phyloP scores from a whole-genome alignment of 2,797 vertebrate species.

The Dendrocincla fuliginosa region DNA sequence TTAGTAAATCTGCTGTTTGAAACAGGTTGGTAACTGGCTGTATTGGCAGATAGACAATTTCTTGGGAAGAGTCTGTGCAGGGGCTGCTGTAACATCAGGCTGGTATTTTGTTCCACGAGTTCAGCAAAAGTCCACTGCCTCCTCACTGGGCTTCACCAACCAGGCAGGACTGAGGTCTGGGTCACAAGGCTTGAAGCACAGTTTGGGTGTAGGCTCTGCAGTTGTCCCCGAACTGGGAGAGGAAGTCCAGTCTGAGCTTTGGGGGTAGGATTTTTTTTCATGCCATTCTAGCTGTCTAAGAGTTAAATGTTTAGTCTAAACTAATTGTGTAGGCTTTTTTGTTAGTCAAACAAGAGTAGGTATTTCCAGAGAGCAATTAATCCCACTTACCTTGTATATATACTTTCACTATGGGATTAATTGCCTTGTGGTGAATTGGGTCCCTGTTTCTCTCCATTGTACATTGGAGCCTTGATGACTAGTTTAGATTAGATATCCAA shows the following conservation, averaged over 20 bases:
- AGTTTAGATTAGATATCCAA: constrained; percentile 14
- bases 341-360: not conserved
- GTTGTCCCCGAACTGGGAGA: not conserved
- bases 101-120: not conserved
- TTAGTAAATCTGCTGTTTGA: not conserved
- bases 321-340: not conserved
- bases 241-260: not conserved
- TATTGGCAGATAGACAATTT: not conserved
- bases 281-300: not conserved
- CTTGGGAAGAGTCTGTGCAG: not conserved
- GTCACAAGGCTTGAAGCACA: fast-evolving
- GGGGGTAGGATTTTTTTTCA: not conserved
- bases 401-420: not conserved
- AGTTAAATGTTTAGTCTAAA: constrained; percentile 5
- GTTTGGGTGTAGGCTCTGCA: not conserved
- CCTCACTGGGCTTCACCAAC: not conserved
- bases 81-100: fast-evolving
- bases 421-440: not conserved
- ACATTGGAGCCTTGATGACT: constrained; percentile 11
- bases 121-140: not conserved
- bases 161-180: not conserved
- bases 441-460: not conserved
- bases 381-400: not conserved
- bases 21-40: not conserved
- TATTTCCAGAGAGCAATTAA: constrained; percentile 20